These are phyloP conservation scores for Toxostoma redivivum DNA, from an alignment of 2,113 vertebrate genomes.

Conservation along the genomic window DNA sequence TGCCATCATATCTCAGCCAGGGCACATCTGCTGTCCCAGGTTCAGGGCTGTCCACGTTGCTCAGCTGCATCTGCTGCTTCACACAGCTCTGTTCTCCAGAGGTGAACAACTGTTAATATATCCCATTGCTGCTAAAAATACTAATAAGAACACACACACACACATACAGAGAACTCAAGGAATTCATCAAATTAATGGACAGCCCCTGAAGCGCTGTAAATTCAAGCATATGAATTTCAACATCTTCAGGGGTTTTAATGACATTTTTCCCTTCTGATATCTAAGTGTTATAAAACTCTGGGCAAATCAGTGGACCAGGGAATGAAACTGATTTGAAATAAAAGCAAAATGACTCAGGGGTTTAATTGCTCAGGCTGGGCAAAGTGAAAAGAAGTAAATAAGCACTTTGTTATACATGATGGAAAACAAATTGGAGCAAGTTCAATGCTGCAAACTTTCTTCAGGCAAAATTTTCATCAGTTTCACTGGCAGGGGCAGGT, in stretches of 20 bases:
- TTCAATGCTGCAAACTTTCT: constrained; percentile 21
- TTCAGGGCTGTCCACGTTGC: not conserved
- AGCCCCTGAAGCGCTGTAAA: constrained; percentile 29
- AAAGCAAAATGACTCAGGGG: constrained; percentile 46
- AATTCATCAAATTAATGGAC: constrained; percentile 37
- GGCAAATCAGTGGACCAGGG: not conserved
- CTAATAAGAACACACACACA: not conserved
- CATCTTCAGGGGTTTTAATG: constrained; percentile 19
- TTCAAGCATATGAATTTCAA: constrained; percentile 30
- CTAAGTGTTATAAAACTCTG: constrained; percentile 5
- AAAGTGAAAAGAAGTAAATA: constrained; percentile 36
- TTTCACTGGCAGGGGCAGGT: not conserved
- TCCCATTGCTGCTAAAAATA: not conserved
- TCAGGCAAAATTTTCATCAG: constrained; percentile 41
- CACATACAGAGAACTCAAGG: not conserved
- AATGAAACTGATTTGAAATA: constrained; percentile 37
- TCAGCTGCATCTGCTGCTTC: not conserved
- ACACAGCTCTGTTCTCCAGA: not conserved
- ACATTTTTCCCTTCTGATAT: constrained; percentile 14
- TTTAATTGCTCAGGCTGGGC: constrained; percentile 40
- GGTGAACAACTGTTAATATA: not conserved
- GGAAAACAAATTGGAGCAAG: constrained; percentile 22
- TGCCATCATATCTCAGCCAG: not conserved
- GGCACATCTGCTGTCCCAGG: not conserved
- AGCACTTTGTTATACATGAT: constrained; percentile 32